Evolutionary conservation across 2,113 vertebrate genomes (phyloP).

Genomic region (Saimiri boliviensis): DNA sequence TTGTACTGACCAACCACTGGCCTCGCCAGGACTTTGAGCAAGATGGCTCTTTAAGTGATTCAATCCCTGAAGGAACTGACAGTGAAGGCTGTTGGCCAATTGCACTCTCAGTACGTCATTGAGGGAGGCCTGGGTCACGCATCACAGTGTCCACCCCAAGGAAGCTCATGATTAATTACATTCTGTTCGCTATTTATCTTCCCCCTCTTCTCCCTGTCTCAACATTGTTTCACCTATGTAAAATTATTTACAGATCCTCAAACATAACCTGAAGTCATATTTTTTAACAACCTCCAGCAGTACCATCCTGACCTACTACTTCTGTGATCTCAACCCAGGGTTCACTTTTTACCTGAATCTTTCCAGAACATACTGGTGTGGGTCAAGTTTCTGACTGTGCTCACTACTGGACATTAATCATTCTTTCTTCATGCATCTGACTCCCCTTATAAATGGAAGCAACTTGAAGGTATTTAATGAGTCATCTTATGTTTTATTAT

Average conservation of each 20-base stretch:
- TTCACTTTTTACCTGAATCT: not conserved
- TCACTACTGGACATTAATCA: not conserved
- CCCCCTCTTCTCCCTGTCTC: not conserved
- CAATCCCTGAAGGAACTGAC: not conserved
- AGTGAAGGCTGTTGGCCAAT: not conserved
- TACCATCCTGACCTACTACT: rapidly evolving
- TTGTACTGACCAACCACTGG: not conserved
- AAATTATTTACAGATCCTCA: not conserved
- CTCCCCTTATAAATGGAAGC: not conserved
- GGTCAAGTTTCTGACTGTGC: not conserved
- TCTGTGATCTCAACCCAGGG: not conserved
- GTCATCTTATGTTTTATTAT: not conserved
- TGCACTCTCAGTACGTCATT: not conserved
- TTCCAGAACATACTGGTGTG: not conserved
- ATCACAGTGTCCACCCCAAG: not conserved
- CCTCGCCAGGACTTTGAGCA: not conserved
- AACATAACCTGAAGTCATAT: not conserved
- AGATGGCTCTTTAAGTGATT: not conserved
- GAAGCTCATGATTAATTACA: not conserved
- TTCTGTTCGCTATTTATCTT: not conserved
- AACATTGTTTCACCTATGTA: not conserved
- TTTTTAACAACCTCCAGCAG: not conserved
- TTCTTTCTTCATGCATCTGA: not conserved
- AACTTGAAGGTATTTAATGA: not conserved
- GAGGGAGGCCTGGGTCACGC: not conserved